Percentiles rank a stretch among this genome's conserved stretches.
Evolutionary conservation across 2,113 vertebrate genomes (phyloP).

Genomic region (Cinclus cinclus): DNA sequence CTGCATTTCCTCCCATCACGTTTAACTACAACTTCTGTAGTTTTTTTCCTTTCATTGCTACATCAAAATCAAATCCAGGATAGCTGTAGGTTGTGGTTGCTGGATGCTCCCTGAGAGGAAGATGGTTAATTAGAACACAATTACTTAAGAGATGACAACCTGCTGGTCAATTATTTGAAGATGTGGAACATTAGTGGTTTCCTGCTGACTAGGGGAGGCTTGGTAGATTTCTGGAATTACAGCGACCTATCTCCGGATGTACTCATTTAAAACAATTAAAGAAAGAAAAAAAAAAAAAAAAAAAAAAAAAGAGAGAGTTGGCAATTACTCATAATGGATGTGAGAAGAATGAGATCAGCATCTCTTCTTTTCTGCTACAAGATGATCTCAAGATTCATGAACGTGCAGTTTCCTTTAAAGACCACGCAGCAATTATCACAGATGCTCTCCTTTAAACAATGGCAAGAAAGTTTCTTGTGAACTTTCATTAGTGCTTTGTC

Average conservation of each 20-base stretch:
- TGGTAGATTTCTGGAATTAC: not conserved
- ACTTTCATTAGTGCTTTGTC: not conserved
- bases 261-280: not conserved
- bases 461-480: not conserved
- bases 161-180: not conserved
- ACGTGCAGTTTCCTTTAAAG: conserved; percentile 28
- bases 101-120: not conserved
- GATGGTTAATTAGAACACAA: not conserved
- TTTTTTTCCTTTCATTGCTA: not conserved
- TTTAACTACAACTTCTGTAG: not conserved
- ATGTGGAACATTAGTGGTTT: not conserved
- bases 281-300: not conserved
- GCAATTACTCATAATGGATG: not conserved
- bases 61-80: not conserved
- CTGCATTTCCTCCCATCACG: not conserved
- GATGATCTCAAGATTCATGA: conserved; percentile 2
- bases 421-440: not conserved
- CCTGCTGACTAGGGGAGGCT: not conserved
- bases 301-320: not conserved
- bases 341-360: conserved; percentile 41
- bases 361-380: not conserved
- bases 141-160: not conserved
- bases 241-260: not conserved
- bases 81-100: fast-evolving
- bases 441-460: not conserved